Evolutionary conservation across 1,140 invertebrate genomes (phyloP), one percentile per base, ranked within the genome.

Genomic region (Panagrolaimus sp.): DNA sequence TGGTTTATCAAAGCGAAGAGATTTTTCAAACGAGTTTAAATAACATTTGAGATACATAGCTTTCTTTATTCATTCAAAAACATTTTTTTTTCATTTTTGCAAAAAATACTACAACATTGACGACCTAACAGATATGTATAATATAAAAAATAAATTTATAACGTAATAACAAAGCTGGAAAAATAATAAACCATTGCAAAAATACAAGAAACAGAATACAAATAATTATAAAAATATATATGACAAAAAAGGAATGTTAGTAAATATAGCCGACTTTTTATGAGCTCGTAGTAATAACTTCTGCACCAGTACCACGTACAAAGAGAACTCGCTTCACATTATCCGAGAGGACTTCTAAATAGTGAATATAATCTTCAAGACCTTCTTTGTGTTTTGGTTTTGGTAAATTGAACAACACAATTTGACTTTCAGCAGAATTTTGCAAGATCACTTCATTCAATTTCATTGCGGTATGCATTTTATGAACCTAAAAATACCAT

Each of bases 211-310:
- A 21, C 21, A 58, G 52, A 58, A 26, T 58, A 58, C 21, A 58
- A 38, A 38, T 4, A 4, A 38, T 2, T 38, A 38, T 2, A 38
- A 38, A 58, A 58, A 58, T 21, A 28, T 28, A 58, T 58, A 21
- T 28, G 28, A 48, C 21, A 48, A 48, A 48, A 46, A 10, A 58
- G 28, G 32, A 58, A 14, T 26, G 52, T 58, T 58, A 58, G 17
- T 26, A 21, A n/a, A 28, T 21, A 58, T 26, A 26, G 52, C 28
- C 63, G 28, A 24, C 14, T n/a, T 24, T 43, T 82, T 85, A 98
- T 87, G 94, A 97, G 87, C 96, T 97, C 84, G 97, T 97, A 78
- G 96, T 98, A 86, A 98, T 96, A 62, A 98, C 95, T 88, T 98
- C 96, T 83, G 93, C 89, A 46, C 95, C 96, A 75, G 93, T 91